These are phyloP conservation scores for Sebastes variabilis DNA, from an alignment of 2,797 vertebrate species.

Conservation along the genomic window DNA sequence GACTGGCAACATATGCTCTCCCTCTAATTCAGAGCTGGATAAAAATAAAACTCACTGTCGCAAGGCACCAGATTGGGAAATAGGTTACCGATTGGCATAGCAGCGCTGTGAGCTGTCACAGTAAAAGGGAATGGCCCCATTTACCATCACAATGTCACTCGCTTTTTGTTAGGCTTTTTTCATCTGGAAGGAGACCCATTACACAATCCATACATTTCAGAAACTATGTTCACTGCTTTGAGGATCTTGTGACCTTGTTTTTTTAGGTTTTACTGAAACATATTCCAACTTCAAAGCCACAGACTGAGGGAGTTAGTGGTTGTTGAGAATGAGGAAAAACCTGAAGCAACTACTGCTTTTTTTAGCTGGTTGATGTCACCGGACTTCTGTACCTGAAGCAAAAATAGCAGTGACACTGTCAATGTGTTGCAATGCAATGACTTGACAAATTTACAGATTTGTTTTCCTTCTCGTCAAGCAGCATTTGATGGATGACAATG, in stretches of 20 bases:
- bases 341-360: not conserved
- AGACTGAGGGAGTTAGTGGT: not conserved
- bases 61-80: conserved; percentile 86
- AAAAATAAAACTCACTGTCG: conserved; percentile 85
- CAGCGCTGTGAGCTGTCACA: conserved; percentile 63
- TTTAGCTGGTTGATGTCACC: conserved; percentile 1
- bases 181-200: conserved; percentile 36
- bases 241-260: not conserved
- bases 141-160: conserved; percentile 52
- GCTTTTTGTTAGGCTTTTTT: conserved; percentile 18
- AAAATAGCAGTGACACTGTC: not conserved
- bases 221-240: not conserved
- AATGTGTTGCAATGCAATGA: not conserved
- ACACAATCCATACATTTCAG: conserved; percentile 21
- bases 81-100: conserved; percentile 82
- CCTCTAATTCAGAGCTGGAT: conserved; percentile 77
- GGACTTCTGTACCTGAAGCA: not conserved
- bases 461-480: not conserved
- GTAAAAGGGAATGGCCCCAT: conserved; percentile 67
- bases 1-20: conserved; percentile 84
- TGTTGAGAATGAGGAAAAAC: conserved; percentile 18
- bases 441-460: not conserved
- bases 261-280: not conserved
- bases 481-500: conserved; percentile 3
- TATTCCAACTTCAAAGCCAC: not conserved